Percentiles rank a stretch among this genome's conserved stretches.
Evolutionary conservation across 1,140 invertebrate species (phyloP).

Genomic region (Drosophila virilis): DNA sequence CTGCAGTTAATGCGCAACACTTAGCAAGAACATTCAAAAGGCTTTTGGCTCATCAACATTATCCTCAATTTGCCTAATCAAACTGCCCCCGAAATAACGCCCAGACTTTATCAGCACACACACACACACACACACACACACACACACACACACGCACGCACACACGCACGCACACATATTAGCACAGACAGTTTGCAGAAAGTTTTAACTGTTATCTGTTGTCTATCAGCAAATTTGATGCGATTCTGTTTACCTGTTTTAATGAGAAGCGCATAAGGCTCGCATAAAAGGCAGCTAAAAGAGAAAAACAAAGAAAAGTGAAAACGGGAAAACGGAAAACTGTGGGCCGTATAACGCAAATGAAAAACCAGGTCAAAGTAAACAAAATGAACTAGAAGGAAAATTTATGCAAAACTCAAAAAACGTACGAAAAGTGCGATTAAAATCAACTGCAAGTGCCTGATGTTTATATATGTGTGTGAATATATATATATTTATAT

Average conservation of each 20-base stretch:
- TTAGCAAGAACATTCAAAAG: constrained; percentile 43
- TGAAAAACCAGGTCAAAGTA: constrained; percentile 78
- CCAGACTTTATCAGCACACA: constrained; percentile 23
- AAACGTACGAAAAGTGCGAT: constrained; percentile 71
- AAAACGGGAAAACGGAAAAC: constrained; percentile 46
- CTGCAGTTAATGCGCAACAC: constrained; percentile 42
- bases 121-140: constrained; percentile 4
- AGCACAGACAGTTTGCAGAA: constrained; percentile 59
- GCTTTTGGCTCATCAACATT: constrained; percentile 50
- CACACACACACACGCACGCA: constrained; percentile 9
- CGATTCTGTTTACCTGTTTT: constrained; percentile 82
- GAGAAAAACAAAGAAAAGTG: constrained; percentile 36
- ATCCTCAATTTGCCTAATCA: constrained; percentile 68
- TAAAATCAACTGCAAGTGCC: constrained; percentile 69
- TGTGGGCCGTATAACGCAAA: constrained; percentile 55
- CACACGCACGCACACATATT: background rate
- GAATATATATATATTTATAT: constrained; percentile 12
- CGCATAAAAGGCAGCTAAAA: constrained; percentile 34
- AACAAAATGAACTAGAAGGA: constrained; percentile 74
- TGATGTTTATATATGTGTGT: constrained; percentile 34
- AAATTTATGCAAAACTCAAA: constrained; percentile 80
- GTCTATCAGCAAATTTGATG: constrained; percentile 81
- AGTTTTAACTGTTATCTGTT: constrained; percentile 80
- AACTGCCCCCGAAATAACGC: constrained; percentile 48
- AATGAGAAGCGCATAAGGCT: constrained; percentile 77